Evolutionary conservation across 2,797 vertebrate species (phyloP).

Genomic region (Thamnophis elegans): DNA sequence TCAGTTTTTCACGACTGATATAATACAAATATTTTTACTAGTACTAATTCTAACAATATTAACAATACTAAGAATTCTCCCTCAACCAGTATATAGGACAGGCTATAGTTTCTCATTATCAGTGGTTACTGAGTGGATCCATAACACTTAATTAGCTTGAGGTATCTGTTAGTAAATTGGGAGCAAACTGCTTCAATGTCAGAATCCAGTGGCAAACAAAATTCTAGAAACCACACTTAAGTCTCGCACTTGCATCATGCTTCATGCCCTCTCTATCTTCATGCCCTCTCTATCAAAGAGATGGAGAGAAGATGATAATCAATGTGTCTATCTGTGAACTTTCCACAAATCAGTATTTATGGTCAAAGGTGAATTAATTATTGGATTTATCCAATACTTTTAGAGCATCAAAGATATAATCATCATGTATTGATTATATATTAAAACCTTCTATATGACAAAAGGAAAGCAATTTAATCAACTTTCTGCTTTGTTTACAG

Average conservation of each 20-base stretch:
- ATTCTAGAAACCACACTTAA: neutral
- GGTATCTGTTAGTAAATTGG: neutral
- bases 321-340: neutral
- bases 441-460: neutral
- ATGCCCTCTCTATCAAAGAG: neutral
- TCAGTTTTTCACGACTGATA: neutral
- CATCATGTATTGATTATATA: neutral
- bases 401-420: neutral
- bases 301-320: neutral
- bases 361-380: neutral
- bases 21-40: neutral
- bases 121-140: neutral
- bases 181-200: neutral
- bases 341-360: neutral
- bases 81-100: neutral
- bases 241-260: neutral
- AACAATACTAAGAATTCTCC: neutral
- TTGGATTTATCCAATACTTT: neutral
- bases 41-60: neutral
- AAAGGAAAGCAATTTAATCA: neutral
- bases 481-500: conserved; percentile 70
- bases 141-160: neutral
- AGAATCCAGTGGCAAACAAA: neutral
- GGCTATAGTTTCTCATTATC: neutral
- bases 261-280: neutral